Evolutionary conservation across 2,113 vertebrate genomes (phyloP).

Genomic region (Austrofundulus limnaeus): DNA sequence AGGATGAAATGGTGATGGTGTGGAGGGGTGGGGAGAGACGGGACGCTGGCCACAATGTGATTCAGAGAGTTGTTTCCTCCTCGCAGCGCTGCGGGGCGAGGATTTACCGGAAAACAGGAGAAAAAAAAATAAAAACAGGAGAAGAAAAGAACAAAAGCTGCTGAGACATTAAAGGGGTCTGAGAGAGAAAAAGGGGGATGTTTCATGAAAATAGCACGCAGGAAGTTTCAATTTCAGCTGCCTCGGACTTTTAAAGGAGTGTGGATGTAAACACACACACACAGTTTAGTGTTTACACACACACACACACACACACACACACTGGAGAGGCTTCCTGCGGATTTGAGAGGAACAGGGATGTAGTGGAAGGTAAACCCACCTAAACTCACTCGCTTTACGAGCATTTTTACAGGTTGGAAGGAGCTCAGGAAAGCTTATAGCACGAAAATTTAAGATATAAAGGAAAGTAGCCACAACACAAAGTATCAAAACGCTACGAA

Average conservation of each 20-base stretch:
- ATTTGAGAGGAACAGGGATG: slow-evolving; percentile 34
- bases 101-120: slow-evolving; percentile 58
- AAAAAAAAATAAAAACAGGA: neutral
- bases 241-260: slow-evolving; percentile 22
- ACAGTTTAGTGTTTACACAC: neutral
- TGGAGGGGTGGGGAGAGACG: neutral
- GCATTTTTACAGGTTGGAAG: neutral
- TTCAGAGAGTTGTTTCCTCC: slow-evolving; percentile 68
- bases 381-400: slow-evolving; percentile 15
- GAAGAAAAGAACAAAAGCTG: slow-evolving; percentile 44
- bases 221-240: slow-evolving; percentile 59
- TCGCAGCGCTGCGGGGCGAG: slow-evolving; percentile 55
- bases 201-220: slow-evolving; percentile 51
- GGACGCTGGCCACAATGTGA: slow-evolving; percentile 48
- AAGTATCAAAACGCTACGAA: too few species aligned
- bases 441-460: neutral
- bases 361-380: slow-evolving; percentile 43
- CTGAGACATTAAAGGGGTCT: slow-evolving; percentile 51
- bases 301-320: neutral
- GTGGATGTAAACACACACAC: slow-evolving; percentile 13
- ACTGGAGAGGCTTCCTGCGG: slow-evolving; percentile 28
- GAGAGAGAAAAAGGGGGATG: slow-evolving; percentile 31
- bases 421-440: neutral
- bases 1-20: slow-evolving; percentile 19
- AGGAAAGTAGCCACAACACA: neutral